A percentile compares a stretch with the other conserved stretches of the same genome.
These are phyloP conservation scores for Colinus virginianus DNA, from an alignment of 2,113 vertebrate genomes.

Conservation along the genomic window DNA sequence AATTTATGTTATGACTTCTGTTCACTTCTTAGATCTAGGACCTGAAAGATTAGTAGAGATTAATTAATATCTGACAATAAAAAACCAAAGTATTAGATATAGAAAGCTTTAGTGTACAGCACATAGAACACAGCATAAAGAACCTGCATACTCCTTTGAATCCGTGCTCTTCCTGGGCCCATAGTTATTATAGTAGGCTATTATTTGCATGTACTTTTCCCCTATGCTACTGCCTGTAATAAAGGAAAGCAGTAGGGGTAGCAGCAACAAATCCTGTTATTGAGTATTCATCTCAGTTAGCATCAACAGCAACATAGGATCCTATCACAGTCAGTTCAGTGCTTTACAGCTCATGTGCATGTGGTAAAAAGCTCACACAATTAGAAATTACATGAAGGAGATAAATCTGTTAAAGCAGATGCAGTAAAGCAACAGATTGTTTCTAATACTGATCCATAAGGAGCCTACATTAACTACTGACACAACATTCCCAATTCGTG, in stretches of 20 bases:
- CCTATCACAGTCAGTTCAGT: background rate
- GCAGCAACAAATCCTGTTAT: background rate
- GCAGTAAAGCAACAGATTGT: background rate
- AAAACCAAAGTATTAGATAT: background rate
- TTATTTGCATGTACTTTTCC: background rate
- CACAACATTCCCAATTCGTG: background rate
- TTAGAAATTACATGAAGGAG: background rate
- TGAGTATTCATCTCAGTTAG: background rate
- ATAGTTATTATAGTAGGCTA: background rate
- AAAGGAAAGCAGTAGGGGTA: background rate
- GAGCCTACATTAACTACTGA: background rate
- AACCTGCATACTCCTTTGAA: background rate
- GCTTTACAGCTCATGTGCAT: background rate
- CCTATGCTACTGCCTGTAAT: background rate
- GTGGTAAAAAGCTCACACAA: background rate
- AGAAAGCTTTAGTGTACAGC: background rate
- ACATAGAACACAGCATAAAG: background rate
- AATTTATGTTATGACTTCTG: constrained; percentile 19
- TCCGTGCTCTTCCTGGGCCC: background rate
- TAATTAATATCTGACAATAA: background rate
- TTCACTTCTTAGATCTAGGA: constrained; percentile 35
- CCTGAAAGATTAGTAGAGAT: constrained; percentile 24
- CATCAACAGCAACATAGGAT: background rate
- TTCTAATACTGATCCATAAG: background rate
- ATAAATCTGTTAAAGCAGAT: background rate